Base-by-base conservation (phyloP, 2,113 vertebrate species). In the Hylia prasina region DNA sequence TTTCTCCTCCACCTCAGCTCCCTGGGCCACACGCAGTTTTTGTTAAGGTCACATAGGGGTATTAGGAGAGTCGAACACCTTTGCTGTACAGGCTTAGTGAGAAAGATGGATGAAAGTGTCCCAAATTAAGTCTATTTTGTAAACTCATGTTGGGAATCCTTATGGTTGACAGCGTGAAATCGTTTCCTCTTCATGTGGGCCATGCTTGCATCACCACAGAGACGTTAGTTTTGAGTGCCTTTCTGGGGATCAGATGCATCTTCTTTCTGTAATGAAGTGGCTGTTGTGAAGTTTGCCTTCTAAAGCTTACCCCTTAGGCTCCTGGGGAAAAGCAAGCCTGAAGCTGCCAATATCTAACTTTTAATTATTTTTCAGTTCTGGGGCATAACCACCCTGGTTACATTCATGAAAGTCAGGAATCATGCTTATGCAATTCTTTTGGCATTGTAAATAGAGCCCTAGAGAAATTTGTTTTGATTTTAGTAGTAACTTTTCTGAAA, bases 311-410 rank as follows among this genome's bases (percentile, higher is more conserved):
- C 87, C 96, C 84, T 78, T 88, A 94, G 96, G 94, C 94, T 94
- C 33, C 78, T 93, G 84, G 0, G 5, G 71, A 83, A 95, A 94
- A 91, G 82, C 93, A 94, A 94, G 94, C 96, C 89, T 53, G 78
- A 91, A 97, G 93, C 93, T 94, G 96, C 96, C 93, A 95, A 77
- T 96, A 97, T 87, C 91, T 93, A 21, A 78, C 78, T 97, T 87
- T 89, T 96, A 96, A 96, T 97, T 96, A 94, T 87, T 92, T 78
- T 42, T 93, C 82, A 31, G 87, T 97, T 96, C 87, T 93, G 94
- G 66, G 89, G 91, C 64, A 94, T 95, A 97, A 96, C 96, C 93
- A 84, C 91, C 50, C 87, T 92, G 88, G 89, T 91, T 96, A 94
- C 57, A 61, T 82, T 92, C 87, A 89, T 94, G 79, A 94, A 96